These are phyloP conservation scores for Fistularia commersonii DNA, from an alignment of 2,797 vertebrate genomes.

Conservation along the genomic window DNA sequence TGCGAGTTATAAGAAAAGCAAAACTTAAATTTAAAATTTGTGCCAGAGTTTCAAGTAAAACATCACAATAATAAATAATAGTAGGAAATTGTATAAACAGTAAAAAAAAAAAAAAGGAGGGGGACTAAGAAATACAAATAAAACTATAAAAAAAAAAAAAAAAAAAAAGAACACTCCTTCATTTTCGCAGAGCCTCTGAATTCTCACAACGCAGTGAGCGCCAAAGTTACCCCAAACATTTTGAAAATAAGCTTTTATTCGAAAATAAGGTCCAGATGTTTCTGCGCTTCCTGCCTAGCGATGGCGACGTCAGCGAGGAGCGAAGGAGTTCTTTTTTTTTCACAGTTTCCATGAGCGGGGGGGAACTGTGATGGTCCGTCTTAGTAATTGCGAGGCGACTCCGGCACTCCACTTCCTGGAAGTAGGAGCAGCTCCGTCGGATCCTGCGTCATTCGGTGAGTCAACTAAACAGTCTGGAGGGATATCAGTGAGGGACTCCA, in stretches of 20 bases:
- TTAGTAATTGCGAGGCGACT: slow-evolving; percentile 64
- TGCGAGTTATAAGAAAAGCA: slow-evolving; percentile 19
- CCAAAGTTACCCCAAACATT: slow-evolving; percentile 62
- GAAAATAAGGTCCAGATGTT: slow-evolving; percentile 68
- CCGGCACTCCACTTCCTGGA: slow-evolving; percentile 58
- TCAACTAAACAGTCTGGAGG: slow-evolving; percentile 63
- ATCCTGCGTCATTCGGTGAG: slow-evolving; percentile 70
- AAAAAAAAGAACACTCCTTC: no score
- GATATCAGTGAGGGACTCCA: slow-evolving; percentile 66
- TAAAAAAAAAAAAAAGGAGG: no score
- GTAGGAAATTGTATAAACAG: no score
- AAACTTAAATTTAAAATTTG: no score
- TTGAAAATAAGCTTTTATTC: slow-evolving; percentile 60
- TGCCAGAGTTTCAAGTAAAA: no score
- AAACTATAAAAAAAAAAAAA: no score
- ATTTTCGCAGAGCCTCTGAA: slow-evolving; percentile 16
- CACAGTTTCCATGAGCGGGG: slow-evolving; percentile 64
- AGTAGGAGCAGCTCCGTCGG: slow-evolving; percentile 54
- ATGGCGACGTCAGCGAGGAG: slow-evolving; percentile 36
- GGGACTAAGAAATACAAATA: no score
- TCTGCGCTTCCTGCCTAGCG: slow-evolving; percentile 31
- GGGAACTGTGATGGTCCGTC: slow-evolving; percentile 41
- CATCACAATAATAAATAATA: no score
- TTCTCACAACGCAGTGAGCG: slow-evolving; percentile 60
- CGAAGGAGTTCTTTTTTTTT: slow-evolving; percentile 56